Base-by-base conservation (phyloP, 2,888 invertebrate genomes). In the Prenolepis imparis region DNA sequence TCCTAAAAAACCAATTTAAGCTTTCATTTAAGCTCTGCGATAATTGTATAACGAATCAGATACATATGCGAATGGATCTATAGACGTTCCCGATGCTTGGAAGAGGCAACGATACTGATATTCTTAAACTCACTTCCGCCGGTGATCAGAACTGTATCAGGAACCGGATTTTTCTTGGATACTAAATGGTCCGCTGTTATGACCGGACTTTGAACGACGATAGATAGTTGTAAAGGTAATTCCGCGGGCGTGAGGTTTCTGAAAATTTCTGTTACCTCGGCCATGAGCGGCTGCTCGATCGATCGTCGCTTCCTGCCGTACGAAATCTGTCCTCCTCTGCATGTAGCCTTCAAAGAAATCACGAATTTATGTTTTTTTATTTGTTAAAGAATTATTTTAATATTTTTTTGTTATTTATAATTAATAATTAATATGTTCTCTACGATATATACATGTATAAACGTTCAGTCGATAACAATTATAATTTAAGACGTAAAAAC, bases 141-240 rank as follows among this genome's bases (percentile, higher is more conserved):
- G 5, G 96, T 95, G n/a, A 96, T 95, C 48, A 96, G 90, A 73
- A 96, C 94, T 67, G 95, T 95, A 41, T 96, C 94, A 4, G 93
- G 92, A 67, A 78, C 84, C 5, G 86, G 94, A 66, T 95, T 95
- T 93, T 95, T 97, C 3, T 97, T 97, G 68, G 96, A 95, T 21
- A 97, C 95, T 39, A 97, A 95, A 39, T 96, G 96, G 92, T 97
- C 97, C 0, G 97, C 96, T 0, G 96, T 95, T 67, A 96, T 93
- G 55, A 96, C 95, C 24, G 96, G 95, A 88, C 95, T 95, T 84
- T 95, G 95, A 6, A 97, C 96, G 41, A 96, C 95, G 75, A 97
- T 95, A 44, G 96, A 95, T 67, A 96, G 95, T 90, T 96, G 96
- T 6, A 97, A 93, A 0, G 96, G 96, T 87, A 96, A 94, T 91